Evolutionary conservation across 53 echinoderm and acorn worm genomes (phyloP), one percentile per base, ranked within the genome.

Genomic region (Zoroaster sp.): DNA sequence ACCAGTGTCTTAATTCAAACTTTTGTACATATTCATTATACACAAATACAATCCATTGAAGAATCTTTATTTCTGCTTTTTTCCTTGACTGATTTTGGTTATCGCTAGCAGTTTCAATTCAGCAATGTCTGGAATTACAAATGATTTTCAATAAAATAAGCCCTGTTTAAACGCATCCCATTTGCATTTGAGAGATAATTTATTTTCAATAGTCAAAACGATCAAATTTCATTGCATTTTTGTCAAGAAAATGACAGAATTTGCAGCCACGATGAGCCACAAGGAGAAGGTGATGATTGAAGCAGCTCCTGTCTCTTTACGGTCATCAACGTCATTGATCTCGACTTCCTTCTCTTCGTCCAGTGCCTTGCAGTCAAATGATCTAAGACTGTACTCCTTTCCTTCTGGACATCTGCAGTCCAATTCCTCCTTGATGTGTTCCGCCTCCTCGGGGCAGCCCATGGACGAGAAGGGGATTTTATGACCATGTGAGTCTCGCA

Each of bases 391-490:
- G 86, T 94, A 94, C 37, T 47, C 33, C 47, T 63, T 92, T 39
- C 89, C 83, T 0, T 32, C 44, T 3, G 95, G 93, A 55, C 95
- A 95, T 23, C 66, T 73, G 35, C 95, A 95, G 35, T 95, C 95
- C 9, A 91, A 47, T 7, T 72, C 67, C 2, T 89, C 80, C 12
- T 15, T 40, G 38, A 83, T 59, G 51, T 95, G 95, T 23, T 68
- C 9, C 12, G 95, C 87, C 3, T 79, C 78, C 2, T 74, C 32
- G 1, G 95, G 95, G 70, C 95, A 95, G 3, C 93, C 95, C 31
- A 86, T 36, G 25, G 89, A 67, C 15, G 49, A 33, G 76, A 74
- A 93, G 3, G 93, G 86, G 31, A 90, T 73, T 17, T 45, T 65
- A 20, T 89, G 71, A 52, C 88, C 68, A 71, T 95, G 93, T 5